These are phyloP conservation scores for Oceanites oceanicus DNA, from an alignment of 2,113 vertebrate species.

Conservation along the genomic window DNA sequence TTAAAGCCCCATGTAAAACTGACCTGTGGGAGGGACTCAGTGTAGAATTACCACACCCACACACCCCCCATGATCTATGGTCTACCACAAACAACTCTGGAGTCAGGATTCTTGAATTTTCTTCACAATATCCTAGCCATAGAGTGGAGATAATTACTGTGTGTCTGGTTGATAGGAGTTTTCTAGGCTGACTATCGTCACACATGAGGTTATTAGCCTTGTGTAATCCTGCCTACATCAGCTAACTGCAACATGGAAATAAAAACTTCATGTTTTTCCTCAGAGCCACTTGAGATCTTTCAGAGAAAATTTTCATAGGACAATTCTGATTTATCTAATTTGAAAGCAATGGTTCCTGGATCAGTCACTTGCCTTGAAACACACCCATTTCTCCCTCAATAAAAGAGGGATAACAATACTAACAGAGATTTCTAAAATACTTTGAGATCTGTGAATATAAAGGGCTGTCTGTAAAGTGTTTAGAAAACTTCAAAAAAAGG, in stretches of 20 bases:
- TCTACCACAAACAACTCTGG: not conserved
- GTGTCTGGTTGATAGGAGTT: not conserved
- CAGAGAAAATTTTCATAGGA: not conserved
- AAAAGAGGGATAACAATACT: not conserved
- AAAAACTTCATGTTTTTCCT: not conserved
- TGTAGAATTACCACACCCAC: not conserved
- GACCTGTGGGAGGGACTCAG: not conserved
- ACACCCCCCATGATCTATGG: not conserved
- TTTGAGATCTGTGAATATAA: constrained; percentile 43
- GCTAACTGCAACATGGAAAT: not conserved
- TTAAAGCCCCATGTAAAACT: not conserved
- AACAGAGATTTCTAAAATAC: constrained; percentile 5
- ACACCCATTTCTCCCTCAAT: not conserved
- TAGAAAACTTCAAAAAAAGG: constrained; percentile 47
- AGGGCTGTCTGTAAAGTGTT: constrained; percentile 50
- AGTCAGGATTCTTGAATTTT: not conserved
- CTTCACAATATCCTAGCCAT: not conserved
- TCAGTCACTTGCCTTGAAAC: not conserved
- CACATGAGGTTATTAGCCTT: not conserved
- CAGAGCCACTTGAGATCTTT: not conserved
- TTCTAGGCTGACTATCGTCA: not conserved
- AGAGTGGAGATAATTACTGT: not conserved
- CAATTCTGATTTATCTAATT: constrained; percentile 4
- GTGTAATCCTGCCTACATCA: not conserved
- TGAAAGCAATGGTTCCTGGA: not conserved